A percentile compares a stretch with the other conserved stretches of the same genome.
phyloP scores from a whole-genome alignment of 2,797 vertebrate species.

The Megalops cyprinoides region DNA sequence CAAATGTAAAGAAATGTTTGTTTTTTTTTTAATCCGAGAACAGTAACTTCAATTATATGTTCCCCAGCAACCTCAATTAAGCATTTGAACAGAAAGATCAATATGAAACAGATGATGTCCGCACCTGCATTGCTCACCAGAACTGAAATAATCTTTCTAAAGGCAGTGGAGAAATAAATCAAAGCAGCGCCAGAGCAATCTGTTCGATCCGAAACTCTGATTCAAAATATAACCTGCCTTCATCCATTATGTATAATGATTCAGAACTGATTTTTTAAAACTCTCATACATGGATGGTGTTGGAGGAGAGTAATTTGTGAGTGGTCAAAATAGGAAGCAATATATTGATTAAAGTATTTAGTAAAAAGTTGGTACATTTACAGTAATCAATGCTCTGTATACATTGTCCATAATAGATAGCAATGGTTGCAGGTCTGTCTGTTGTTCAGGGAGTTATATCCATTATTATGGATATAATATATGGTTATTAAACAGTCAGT shows the following conservation, averaged over 20 bases:
- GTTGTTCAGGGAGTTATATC: neutral
- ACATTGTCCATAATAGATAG: neutral
- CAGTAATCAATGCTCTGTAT: neutral
- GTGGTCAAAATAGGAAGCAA: constrained; percentile 10
- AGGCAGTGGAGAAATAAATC: constrained; percentile 58
- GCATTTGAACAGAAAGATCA: constrained; percentile 70
- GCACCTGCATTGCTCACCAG: constrained; percentile 62
- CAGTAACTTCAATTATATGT: constrained; percentile 68
- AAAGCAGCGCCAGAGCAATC: constrained; percentile 47
- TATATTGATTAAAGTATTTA: constrained; percentile 28
- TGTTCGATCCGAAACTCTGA: constrained; percentile 53
- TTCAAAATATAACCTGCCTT: constrained; percentile 34
- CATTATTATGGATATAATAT: too few species aligned
- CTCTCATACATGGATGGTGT: constrained; percentile 10
- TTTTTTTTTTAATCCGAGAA: constrained; percentile 50
- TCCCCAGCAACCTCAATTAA: constrained; percentile 76
- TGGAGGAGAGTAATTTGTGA: constrained; percentile 29
- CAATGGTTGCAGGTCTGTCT: neutral
- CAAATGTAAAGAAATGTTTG: constrained; percentile 1
- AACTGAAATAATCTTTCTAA: constrained; percentile 48
- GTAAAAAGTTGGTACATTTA: constrained; percentile 14
- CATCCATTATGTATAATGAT: constrained; percentile 59
- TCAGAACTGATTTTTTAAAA: constrained; percentile 41
- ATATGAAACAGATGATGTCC: constrained; percentile 71
- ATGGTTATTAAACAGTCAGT: neutral